Base-by-base conservation (phyloP, 2,888 invertebrate species). In the Synanthedon myopaeformis region DNA sequence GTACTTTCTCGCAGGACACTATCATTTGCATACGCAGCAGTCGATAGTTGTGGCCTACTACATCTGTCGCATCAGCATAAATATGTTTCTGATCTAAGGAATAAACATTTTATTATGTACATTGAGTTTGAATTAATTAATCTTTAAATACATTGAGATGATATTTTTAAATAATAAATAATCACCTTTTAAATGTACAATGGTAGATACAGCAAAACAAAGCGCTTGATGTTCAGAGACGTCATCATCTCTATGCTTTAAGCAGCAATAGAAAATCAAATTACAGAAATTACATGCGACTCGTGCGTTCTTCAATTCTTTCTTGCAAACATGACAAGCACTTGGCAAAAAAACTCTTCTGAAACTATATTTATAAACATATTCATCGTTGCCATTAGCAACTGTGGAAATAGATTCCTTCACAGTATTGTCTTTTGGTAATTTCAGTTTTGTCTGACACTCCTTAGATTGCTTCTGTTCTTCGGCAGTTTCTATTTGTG, bases 321-420 rank as follows among this genome's bases (percentile, higher is more conserved):
- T 81, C 58, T 88, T 87, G 59, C 89, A 89, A 52, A 86, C 69
- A 52, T 88, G 84, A 56, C 93, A 93, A 4, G 89, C 76, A 57
- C 89, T 90, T 49, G 89, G 87, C 41, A 90, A 76, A 66, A 90
- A 92, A 12, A 92, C 90, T 66, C 89, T 89, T 10, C 92, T 85
- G 53, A 92, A 92, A 64, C 89, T 90, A 58, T 92, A 91, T 58
- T 91, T 89, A 63, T 92, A 91, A 52, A 92, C 89, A 51, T 91
- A 83, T 54, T 89, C 89, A 54, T 90, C 89, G 42, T 89, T 90
- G 28, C 89, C 89, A 57, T 89, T 89, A 17, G 75, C 85, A 28
- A 82, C 67, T 5, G 67, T 74, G 3, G 74, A 70, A 58, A 72
- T 70, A 0, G 75, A 67, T 55, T 76, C 75, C 14, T 70, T 66